Percentiles rank a stretch among this genome's conserved stretches.
These are phyloP conservation scores for Lepidurus packardi DNA, from an alignment of 1,140 invertebrate genomes.

Conservation along the genomic window DNA sequence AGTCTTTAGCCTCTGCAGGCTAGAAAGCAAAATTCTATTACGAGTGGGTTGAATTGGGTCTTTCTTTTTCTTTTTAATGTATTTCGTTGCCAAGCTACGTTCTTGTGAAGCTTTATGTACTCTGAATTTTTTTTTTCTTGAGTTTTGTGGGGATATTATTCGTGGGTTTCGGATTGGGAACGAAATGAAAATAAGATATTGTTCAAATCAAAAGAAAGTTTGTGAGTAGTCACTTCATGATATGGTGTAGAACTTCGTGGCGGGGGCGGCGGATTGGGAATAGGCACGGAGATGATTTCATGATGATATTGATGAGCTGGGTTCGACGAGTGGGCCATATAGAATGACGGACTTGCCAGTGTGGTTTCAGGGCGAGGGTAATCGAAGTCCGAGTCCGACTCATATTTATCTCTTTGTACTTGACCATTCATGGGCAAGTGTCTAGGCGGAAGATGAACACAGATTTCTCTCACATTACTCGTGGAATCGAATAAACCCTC, in stretches of 20 bases:
- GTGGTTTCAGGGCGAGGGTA: neutral
- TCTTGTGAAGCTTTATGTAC: no score
- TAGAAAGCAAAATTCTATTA: no score
- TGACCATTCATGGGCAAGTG: neutral
- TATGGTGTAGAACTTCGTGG: conserved; percentile 17
- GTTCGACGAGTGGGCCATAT: neutral
- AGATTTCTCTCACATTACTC: neutral
- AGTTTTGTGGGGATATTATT: no score
- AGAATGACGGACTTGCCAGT: conserved; percentile 1
- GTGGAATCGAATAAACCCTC: conserved; percentile 18
- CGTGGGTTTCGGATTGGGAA: no score
- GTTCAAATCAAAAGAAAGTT: neutral
- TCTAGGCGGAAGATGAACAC: neutral
- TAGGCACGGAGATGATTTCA: conserved; percentile 18
- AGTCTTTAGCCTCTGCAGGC: no score
- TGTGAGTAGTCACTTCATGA: neutral
- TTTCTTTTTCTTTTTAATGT: no score
- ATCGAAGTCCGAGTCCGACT: neutral
- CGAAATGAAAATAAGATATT: no score
- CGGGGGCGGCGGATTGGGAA: neutral
- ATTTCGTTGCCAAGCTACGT: no score
- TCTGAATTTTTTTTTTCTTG: no score
- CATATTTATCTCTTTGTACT: neutral
- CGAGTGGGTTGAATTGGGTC: no score
- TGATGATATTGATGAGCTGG: conserved; percentile 13